phyloP scores from a whole-genome alignment of 2,113 vertebrate species.

The Otocyon megalotis region DNA sequence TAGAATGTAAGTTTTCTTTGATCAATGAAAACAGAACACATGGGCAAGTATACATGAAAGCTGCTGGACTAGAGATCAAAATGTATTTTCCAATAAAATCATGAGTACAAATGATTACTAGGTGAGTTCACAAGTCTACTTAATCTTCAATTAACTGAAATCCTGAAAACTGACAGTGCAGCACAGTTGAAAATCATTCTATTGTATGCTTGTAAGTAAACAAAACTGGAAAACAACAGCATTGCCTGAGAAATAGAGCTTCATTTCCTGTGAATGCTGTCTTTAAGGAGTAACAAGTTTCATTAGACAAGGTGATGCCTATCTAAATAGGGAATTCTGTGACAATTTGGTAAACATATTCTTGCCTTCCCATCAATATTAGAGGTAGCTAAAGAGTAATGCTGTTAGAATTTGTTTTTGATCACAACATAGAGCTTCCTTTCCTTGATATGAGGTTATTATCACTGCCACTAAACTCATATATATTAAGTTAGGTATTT shows the following conservation, averaged over 20 bases:
- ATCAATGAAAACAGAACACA: not conserved
- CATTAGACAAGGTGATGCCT: slow-evolving; percentile 37
- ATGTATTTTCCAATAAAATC: slow-evolving; percentile 29
- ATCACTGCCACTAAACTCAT: not conserved
- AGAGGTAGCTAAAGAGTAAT: not conserved
- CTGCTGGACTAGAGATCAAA: not conserved
- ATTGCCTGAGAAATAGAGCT: not conserved
- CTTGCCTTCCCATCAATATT: not conserved
- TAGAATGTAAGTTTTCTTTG: not conserved
- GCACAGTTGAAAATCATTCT: slow-evolving; percentile 10
- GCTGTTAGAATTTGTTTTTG: not conserved
- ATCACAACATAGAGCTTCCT: not conserved
- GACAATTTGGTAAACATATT: slow-evolving; percentile 18
- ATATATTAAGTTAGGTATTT: not conserved
- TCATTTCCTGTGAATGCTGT: slow-evolving; percentile 4
- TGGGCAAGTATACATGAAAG: not conserved
- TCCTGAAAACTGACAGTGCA: not conserved
- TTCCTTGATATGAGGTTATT: not conserved
- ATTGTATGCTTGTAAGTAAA: not conserved
- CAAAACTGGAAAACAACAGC: not conserved
- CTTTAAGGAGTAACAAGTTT: slow-evolving; percentile 48
- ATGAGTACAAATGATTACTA: not conserved
- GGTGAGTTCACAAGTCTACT: not conserved
- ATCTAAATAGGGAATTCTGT: not conserved
- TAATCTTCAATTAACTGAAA: slow-evolving; percentile 21